phyloP scores from a whole-genome alignment of 1,140 invertebrate species.

The Drosophila azteca region DNA sequence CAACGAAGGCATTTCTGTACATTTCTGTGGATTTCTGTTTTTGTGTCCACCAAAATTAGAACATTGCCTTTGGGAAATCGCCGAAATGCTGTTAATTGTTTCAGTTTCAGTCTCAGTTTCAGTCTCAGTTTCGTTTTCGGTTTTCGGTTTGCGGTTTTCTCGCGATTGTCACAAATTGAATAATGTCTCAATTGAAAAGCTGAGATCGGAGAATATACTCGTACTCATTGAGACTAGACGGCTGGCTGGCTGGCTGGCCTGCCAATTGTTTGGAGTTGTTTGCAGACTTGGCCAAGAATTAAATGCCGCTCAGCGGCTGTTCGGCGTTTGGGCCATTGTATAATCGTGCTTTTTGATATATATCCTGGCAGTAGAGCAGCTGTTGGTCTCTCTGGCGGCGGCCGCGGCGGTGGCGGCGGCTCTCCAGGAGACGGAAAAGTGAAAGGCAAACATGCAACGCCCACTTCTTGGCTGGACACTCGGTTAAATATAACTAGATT shows the following conservation, averaged over 20 bases:
- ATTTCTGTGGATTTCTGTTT: neutral
- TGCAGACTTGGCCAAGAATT: slow-evolving; percentile 25
- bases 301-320: slow-evolving; percentile 23
- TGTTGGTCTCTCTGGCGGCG: slow-evolving; percentile 7
- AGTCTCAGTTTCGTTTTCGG: slow-evolving; percentile 11
- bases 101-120: slow-evolving; percentile 6
- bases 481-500: slow-evolving; percentile 56
- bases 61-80: slow-evolving; percentile 76
- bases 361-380: slow-evolving; percentile 59
- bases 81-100: slow-evolving; percentile 72
- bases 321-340: slow-evolving; percentile 49
- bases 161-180: slow-evolving; percentile 78
- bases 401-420: neutral
- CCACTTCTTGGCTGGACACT: slow-evolving; percentile 62
- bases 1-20: slow-evolving; percentile 13
- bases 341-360: slow-evolving; percentile 55
- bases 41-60: slow-evolving; percentile 62
- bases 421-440: slow-evolving; percentile 48
- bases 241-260: slow-evolving; percentile 21
- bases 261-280: slow-evolving; percentile 54
- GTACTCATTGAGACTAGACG: neutral
- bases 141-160: slow-evolving; percentile 47
- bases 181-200: slow-evolving; percentile 73
- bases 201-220: slow-evolving; percentile 19
- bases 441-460: slow-evolving; percentile 77